Evolutionary conservation across 2,888 invertebrate species (phyloP).

Genomic region (Nomada fucata): DNA sequence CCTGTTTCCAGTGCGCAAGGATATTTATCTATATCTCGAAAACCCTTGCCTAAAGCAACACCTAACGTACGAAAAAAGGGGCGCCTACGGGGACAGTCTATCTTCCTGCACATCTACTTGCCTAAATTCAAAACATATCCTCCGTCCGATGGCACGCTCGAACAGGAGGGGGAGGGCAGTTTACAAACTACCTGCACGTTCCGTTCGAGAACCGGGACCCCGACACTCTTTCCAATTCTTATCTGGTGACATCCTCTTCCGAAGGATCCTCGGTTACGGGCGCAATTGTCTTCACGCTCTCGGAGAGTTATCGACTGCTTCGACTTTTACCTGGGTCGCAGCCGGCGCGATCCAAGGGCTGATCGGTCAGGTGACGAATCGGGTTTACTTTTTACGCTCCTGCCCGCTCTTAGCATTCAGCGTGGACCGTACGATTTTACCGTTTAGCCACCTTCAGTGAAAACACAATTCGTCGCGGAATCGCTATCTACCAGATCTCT

Average conservation of each 20-base stretch:
- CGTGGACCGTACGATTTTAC: not conserved
- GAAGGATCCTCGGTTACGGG: slow-evolving; percentile 57
- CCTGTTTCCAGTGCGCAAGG: slow-evolving; percentile 74
- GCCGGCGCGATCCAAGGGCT: slow-evolving; percentile 50
- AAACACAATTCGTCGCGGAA: slow-evolving; percentile 16
- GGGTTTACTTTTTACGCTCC: slow-evolving; percentile 22
- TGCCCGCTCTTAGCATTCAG: slow-evolving; percentile 16
- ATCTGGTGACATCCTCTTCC: slow-evolving; percentile 70
- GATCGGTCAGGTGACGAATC: slow-evolving; percentile 56
- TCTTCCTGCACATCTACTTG: slow-evolving; percentile 74
- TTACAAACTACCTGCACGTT: slow-evolving; percentile 68
- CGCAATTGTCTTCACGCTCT: slow-evolving; percentile 64
- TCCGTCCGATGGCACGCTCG: slow-evolving; percentile 42
- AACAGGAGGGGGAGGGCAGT: slow-evolving; percentile 20
- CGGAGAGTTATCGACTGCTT: slow-evolving; percentile 63
- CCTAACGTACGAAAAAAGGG: slow-evolving; percentile 72
- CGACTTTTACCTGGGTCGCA: slow-evolving; percentile 60
- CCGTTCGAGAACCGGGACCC: slow-evolving; percentile 57
- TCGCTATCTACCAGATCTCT: not conserved
- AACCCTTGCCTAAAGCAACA: slow-evolving; percentile 80
- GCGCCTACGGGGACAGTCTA: slow-evolving; percentile 72
- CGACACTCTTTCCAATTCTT: slow-evolving; percentile 64
- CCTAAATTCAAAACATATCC: slow-evolving; percentile 67
- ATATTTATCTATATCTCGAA: slow-evolving; percentile 79
- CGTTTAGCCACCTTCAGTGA: not conserved